Conservation (phyloP, 2,888 invertebrate species). For the Theretra japonica region DNA sequence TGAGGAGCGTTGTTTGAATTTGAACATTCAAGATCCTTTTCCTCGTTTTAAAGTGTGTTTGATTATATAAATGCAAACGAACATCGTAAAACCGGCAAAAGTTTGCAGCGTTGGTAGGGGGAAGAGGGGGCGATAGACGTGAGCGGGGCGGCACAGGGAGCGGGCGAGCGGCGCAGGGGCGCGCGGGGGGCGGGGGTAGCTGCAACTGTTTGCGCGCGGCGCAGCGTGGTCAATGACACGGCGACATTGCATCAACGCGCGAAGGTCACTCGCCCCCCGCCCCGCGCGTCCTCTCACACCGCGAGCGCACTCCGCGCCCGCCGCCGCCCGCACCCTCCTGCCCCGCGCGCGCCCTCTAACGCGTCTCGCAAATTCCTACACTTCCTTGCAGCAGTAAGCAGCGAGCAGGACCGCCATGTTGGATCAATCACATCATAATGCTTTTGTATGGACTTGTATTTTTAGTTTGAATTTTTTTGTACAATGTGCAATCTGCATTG, state of each 20-base stretch:
- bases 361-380: constrained; percentile 59
- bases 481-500: constrained; percentile 10
- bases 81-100: constrained; percentile 48
- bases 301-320: constrained; percentile 41
- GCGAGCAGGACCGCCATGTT: constrained; percentile 45
- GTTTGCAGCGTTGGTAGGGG: constrained; percentile 48
- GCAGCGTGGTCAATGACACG: constrained; percentile 81
- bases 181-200: constrained; percentile 42
- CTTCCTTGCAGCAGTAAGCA: constrained; percentile 42
- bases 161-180: constrained; percentile 53
- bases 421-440: constrained; percentile 40
- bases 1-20: neutral
- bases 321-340: constrained; percentile 49
- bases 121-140: constrained; percentile 57
- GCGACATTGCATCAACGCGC: constrained; percentile 84
- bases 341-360: constrained; percentile 53
- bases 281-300: constrained; percentile 50
- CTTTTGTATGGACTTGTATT: constrained; percentile 10
- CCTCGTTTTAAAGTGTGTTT: constrained; percentile 43
- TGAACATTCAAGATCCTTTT: constrained; percentile 38
- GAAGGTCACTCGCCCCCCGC: constrained; percentile 68
- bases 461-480: constrained; percentile 9
- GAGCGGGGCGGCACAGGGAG: constrained; percentile 50
- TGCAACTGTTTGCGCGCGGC: constrained; percentile 65
- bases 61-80: constrained; percentile 51